Evolutionary conservation across 2,888 invertebrate species (phyloP).

Genomic region (Acleris emargana): DNA sequence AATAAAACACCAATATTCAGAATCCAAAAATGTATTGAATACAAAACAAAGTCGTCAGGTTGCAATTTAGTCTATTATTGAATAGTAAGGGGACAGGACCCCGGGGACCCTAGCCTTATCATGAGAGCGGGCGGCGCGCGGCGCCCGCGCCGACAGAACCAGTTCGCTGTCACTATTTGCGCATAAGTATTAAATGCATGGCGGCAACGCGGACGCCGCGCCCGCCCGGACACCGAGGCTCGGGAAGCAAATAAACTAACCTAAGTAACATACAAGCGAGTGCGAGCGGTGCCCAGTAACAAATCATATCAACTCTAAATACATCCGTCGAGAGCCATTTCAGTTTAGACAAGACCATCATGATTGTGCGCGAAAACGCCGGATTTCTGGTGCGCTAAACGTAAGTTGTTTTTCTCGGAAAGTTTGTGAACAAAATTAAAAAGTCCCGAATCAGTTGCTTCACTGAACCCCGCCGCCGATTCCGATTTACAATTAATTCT

Average conservation of each 20-base stretch:
- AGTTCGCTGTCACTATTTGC: neutral
- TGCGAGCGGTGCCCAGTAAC: conserved; percentile 27
- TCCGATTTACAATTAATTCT: conserved; percentile 49
- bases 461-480: conserved; percentile 38
- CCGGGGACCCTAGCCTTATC: conserved; percentile 12
- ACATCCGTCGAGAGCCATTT: neutral
- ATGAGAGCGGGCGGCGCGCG: conserved; percentile 13
- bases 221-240: conserved; percentile 39
- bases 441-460: conserved; percentile 10
- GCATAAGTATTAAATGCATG: neutral
- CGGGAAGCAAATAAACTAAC: conserved; percentile 57
- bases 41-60: conserved; percentile 80
- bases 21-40: conserved; percentile 82
- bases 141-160: neutral
- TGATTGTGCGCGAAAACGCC: neutral
- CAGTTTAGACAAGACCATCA: conserved; percentile 1
- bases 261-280: conserved; percentile 57
- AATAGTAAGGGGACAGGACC: conserved; percentile 13
- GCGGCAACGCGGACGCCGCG: neutral
- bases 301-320: conserved; percentile 9
- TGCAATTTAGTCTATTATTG: conserved; percentile 59
- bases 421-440: conserved; percentile 23
- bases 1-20: conserved; percentile 56
- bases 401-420: neutral
- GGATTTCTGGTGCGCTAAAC: neutral